phyloP scores from a whole-genome alignment of 2,888 invertebrate species.

The Sphaerophoria rueppellii region DNA sequence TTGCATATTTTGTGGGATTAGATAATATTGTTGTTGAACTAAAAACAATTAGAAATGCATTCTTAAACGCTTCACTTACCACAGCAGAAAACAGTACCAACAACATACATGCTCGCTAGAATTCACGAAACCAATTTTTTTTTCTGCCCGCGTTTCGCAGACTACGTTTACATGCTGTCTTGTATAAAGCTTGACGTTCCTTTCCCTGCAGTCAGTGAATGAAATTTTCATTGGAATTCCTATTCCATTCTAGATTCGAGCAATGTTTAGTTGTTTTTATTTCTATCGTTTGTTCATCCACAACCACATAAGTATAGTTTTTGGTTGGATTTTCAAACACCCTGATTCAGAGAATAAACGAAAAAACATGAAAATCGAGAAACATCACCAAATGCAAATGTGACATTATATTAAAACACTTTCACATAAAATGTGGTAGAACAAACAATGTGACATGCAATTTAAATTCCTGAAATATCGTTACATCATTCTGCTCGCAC shows the following conservation, averaged over 20 bases:
- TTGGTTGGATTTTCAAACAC: constrained; percentile 5
- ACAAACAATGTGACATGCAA: constrained; percentile 81
- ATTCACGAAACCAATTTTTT: neutral
- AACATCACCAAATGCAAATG: constrained; percentile 69
- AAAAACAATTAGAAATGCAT: too few relatives aligned
- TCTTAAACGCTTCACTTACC: too few relatives aligned
- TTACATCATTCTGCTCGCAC: constrained; percentile 29
- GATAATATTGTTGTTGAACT: too few relatives aligned
- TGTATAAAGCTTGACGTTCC: constrained; percentile 39
- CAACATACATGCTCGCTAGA: too few relatives aligned
- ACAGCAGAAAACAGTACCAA: too few relatives aligned
- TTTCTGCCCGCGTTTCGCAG: neutral
- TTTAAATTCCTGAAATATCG: constrained; percentile 79
- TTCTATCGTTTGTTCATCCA: neutral
- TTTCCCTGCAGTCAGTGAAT: constrained; percentile 50
- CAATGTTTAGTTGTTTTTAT: neutral
- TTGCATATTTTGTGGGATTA: too few relatives aligned
- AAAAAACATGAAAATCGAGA: constrained; percentile 2
- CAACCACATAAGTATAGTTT: constrained; percentile 6
- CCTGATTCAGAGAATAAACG: neutral
- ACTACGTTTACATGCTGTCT: constrained; percentile 8
- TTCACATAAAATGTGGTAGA: constrained; percentile 74
- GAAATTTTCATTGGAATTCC: constrained; percentile 65
- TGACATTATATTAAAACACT: constrained; percentile 72
- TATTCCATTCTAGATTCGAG: constrained; percentile 14